These are phyloP conservation scores for Pluvianellus socialis DNA, from an alignment of 2,113 vertebrate genomes.

Conservation along the genomic window DNA sequence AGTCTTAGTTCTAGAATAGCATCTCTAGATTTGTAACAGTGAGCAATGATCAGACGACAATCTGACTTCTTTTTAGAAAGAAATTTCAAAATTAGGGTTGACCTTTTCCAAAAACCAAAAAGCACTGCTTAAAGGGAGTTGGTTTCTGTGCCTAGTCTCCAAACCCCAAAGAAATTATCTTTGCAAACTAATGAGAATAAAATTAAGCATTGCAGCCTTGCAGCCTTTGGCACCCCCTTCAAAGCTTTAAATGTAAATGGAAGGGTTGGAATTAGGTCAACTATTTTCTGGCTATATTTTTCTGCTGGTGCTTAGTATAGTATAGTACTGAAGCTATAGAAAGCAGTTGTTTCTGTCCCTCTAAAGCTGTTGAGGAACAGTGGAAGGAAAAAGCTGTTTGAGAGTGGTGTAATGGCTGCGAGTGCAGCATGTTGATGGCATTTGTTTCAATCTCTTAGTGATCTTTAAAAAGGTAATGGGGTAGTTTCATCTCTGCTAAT, in stretches of 20 bases:
- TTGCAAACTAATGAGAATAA: constrained; percentile 22
- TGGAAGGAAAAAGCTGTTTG: background rate
- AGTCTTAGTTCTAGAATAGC: background rate
- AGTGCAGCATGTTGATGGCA: background rate
- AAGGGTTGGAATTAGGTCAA: background rate
- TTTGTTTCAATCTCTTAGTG: background rate
- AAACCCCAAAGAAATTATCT: constrained; percentile 26
- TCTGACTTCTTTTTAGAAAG: background rate
- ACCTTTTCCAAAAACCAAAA: background rate
- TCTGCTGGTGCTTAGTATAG: background rate
- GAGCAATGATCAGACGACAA: background rate
- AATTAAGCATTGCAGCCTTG: background rate
- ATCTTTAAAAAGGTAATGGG: background rate
- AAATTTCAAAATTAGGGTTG: background rate
- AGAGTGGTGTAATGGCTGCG: background rate
- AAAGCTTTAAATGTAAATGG: constrained; percentile 18
- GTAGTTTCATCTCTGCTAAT: background rate
- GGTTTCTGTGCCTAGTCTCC: background rate
- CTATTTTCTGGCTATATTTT: background rate
- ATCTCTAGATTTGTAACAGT: background rate
- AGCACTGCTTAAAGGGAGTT: background rate
- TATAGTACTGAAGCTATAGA: background rate
- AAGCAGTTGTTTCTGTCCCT: background rate
- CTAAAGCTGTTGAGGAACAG: background rate
- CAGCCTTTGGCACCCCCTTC: constrained; percentile 1